Evolutionary conservation across 2,113 vertebrate species (phyloP).

Genomic region (Leptobrachium ailaonicum): DNA sequence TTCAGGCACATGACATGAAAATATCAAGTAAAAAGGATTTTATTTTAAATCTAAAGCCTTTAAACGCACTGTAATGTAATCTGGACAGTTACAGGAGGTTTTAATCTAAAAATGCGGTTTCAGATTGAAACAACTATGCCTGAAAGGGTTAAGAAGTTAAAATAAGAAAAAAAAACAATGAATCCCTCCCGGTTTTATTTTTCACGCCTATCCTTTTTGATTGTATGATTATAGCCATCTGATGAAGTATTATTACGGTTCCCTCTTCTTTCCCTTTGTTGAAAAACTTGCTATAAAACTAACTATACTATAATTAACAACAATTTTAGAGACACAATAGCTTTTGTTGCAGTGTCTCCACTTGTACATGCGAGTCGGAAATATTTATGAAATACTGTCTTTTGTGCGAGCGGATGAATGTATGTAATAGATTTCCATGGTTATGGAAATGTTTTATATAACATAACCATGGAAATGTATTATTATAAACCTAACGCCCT

Average conservation of each 20-base stretch:
- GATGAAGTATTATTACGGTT: not conserved
- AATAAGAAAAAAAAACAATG: not conserved
- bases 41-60: too few species aligned
- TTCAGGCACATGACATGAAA: too few species aligned
- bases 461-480: too few species aligned
- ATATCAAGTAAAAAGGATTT: too few species aligned
- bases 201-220: not conserved
- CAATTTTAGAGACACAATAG: not conserved
- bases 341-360: not conserved
- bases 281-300: not conserved
- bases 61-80: too few species aligned
- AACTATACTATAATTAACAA: conserved; percentile 10
- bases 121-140: too few species aligned
- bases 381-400: not conserved
- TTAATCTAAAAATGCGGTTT: too few species aligned
- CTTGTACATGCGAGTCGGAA: not conserved
- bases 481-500: not conserved
- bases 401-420: not conserved
- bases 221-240: not conserved
- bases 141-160: too few species aligned
- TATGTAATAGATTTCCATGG: not conserved
- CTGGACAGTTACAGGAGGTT: too few species aligned
- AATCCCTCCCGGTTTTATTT: too few species aligned
- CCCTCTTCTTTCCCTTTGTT: not conserved
- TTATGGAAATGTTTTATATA: too few species aligned